A percentile compares a stretch with the other conserved stretches of the same genome.
These are phyloP conservation scores for Agapostemon virescens DNA, from an alignment of 2,888 invertebrate species.

Conservation along the genomic window DNA sequence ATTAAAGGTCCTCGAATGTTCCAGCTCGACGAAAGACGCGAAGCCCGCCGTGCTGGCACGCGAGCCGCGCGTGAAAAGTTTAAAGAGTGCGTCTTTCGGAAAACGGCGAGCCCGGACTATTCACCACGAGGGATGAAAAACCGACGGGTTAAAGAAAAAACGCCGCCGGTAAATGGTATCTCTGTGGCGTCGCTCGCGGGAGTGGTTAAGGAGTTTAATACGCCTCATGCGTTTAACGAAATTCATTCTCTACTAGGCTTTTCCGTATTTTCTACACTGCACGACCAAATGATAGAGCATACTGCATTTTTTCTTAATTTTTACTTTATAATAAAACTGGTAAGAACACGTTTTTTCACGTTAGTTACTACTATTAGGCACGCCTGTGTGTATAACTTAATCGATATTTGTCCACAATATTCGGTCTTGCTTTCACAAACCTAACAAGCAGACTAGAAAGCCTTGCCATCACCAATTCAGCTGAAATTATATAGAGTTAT, in stretches of 20 bases:
- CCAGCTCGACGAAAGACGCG: constrained; percentile 42
- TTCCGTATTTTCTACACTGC: background rate
- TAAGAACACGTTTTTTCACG: background rate
- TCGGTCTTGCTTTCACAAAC: too few relatives aligned
- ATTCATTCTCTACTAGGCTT: background rate
- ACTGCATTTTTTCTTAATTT: background rate
- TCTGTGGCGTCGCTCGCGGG: background rate
- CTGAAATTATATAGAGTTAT: too few relatives aligned
- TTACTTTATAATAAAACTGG: too few relatives aligned
- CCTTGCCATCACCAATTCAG: too few relatives aligned
- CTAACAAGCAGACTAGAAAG: too few relatives aligned
- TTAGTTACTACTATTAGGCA: too few relatives aligned
- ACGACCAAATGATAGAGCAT: background rate
- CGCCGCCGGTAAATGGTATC: background rate
- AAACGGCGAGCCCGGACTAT: background rate
- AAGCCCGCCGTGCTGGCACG: background rate
- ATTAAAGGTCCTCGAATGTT: constrained; percentile 65
- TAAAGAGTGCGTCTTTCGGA: constrained; percentile 26
- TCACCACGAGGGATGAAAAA: background rate
- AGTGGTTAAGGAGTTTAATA: background rate
- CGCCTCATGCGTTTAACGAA: background rate
- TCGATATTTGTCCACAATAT: too few relatives aligned
- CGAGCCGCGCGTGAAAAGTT: constrained; percentile 19
- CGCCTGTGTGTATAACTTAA: too few relatives aligned
- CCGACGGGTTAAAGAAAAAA: background rate